Conservation (phyloP, 2,797 vertebrate species). For the Anas acuta region DNA sequence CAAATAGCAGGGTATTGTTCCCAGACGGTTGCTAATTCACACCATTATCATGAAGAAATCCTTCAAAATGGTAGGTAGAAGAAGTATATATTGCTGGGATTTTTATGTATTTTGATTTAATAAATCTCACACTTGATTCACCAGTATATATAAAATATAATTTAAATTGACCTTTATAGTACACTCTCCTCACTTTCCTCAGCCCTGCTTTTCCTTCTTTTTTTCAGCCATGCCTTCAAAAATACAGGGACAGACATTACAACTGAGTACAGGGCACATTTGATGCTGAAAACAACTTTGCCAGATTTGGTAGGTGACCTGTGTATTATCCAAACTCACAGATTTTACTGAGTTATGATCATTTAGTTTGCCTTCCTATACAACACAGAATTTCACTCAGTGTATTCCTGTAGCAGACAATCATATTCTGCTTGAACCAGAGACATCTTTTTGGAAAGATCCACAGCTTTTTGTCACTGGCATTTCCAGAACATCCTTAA, state of each 20-base stretch:
- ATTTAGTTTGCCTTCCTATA: neutral
- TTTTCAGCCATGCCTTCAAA: neutral
- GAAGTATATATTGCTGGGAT: neutral
- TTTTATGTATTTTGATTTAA: neutral
- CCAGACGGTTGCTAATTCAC: constrained; percentile 26
- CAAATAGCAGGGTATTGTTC: constrained; percentile 38
- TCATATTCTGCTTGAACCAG: neutral
- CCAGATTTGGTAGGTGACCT: neutral
- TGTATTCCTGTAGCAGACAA: neutral
- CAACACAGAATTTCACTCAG: neutral
- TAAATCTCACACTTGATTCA: neutral
- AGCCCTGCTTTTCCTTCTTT: neutral
- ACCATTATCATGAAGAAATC: constrained; percentile 7
- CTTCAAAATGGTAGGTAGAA: neutral
- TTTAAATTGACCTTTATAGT: neutral
- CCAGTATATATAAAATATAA: neutral
- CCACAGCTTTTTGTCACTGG: neutral
- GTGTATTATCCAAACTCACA: neutral
- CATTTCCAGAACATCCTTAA: neutral
- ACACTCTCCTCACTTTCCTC: neutral
- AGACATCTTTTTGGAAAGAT: neutral
- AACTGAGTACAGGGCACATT: neutral
- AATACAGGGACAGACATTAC: neutral
- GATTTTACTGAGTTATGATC: neutral
- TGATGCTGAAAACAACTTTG: neutral